A percentile compares a stretch with the other conserved stretches of the same genome.
phyloP scores from a whole-genome alignment of 2,797 vertebrate species.

The Anabas testudineus region DNA sequence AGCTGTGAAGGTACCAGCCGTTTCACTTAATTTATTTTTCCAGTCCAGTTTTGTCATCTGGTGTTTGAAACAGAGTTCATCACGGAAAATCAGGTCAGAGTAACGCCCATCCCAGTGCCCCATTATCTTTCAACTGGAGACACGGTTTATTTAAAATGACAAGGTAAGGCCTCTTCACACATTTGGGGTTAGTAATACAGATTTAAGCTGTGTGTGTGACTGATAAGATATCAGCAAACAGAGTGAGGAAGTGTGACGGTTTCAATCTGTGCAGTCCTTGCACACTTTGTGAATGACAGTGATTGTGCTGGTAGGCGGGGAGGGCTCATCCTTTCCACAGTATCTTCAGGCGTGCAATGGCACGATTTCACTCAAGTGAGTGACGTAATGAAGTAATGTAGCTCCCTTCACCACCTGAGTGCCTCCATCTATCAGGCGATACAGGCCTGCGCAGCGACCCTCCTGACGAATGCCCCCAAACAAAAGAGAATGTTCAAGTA shows the following conservation, averaged over 20 bases:
- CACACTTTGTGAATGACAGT: slow-evolving; percentile 28
- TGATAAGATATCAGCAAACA: slow-evolving; percentile 58
- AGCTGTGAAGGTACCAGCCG: slow-evolving; percentile 18
- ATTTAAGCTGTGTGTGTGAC: slow-evolving; percentile 66
- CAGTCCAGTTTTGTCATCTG: slow-evolving; percentile 36
- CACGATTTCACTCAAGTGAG: slow-evolving; percentile 57
- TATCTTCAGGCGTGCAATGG: slow-evolving; percentile 50
- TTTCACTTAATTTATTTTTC: slow-evolving; percentile 40
- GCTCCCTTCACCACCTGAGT: slow-evolving; percentile 57
- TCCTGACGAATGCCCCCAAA: slow-evolving; percentile 36
- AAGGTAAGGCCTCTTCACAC: slow-evolving; percentile 71
- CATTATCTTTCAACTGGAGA: slow-evolving; percentile 37
- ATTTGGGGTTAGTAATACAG: slow-evolving; percentile 68
- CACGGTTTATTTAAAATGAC: slow-evolving; percentile 72
- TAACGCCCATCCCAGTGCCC: slow-evolving; percentile 43
- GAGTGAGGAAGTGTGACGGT: slow-evolving; percentile 36
- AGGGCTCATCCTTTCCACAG: slow-evolving; percentile 31
- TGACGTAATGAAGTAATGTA: slow-evolving; percentile 53
- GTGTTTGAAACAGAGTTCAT: slow-evolving; percentile 49
- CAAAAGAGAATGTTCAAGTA: slow-evolving; percentile 44
- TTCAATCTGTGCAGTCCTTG: slow-evolving; percentile 46
- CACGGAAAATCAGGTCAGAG: slow-evolving; percentile 23
- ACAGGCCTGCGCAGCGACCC: slow-evolving; percentile 18
- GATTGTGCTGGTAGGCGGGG: slow-evolving; percentile 24
- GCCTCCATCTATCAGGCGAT: slow-evolving; percentile 55